A percentile compares a stretch with the other conserved stretches of the same genome.
Evolutionary conservation across 1,140 invertebrate species (phyloP).

Genomic region (Glossosoma conforme): DNA sequence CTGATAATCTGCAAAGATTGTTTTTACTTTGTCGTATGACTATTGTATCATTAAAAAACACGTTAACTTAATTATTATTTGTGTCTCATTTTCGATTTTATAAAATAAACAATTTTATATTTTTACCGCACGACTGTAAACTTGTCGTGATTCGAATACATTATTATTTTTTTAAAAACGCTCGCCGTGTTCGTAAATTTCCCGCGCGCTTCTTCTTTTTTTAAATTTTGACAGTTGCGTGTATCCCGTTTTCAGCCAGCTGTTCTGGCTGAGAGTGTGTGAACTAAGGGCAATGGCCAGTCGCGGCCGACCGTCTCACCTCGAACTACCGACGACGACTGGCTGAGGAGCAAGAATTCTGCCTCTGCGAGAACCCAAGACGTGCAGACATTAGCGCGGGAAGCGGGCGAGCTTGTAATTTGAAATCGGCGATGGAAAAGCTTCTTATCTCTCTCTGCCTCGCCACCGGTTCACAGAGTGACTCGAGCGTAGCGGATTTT

Average conservation of each 20-base stretch:
- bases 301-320: neutral
- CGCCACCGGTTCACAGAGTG: too few species aligned
- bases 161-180: slow-evolving; percentile 9
- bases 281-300: neutral
- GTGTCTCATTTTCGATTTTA: too few species aligned
- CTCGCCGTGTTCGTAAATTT: too few species aligned
- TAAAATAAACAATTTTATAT: too few species aligned
- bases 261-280: slow-evolving; percentile 8
- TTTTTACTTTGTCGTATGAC: too few species aligned
- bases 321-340: slow-evolving; percentile 7
- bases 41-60: too few species aligned
- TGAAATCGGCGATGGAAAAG: slow-evolving; percentile 7
- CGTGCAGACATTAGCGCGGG: slow-evolving; percentile 2
- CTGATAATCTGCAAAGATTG: too few species aligned
- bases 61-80: too few species aligned
- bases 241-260: slow-evolving; percentile 6
- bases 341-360: neutral
- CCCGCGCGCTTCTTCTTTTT: neutral
- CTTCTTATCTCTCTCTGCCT: slow-evolving; percentile 3
- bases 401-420: slow-evolving; percentile 4
- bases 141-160: slow-evolving; percentile 22
- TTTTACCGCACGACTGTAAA: too few species aligned
- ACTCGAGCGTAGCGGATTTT: too few species aligned
- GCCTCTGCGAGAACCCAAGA: neutral
- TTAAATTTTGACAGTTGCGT: neutral